A percentile compares a stretch with the other conserved stretches of the same genome.
phyloP scores from a whole-genome alignment of 2,797 vertebrate genomes.

The Sebastes dallii region DNA sequence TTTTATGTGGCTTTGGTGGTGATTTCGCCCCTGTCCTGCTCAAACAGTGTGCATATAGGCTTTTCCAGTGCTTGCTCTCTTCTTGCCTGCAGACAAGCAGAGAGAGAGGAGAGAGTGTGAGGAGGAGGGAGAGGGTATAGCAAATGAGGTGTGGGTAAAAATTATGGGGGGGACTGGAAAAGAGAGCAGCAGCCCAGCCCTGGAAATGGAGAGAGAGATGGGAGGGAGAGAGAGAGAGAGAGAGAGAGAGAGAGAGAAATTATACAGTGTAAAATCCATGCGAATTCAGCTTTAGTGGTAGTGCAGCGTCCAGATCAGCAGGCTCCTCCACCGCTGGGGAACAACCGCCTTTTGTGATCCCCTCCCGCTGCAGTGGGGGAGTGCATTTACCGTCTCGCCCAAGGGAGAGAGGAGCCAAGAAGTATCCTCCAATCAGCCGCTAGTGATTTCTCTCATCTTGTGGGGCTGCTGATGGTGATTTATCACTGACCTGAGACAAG shows the following conservation, averaged over 20 bases:
- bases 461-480: constrained; percentile 69
- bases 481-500: constrained; percentile 70
- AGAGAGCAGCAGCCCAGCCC: constrained; percentile 71
- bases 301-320: constrained; percentile 57
- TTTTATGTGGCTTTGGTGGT: constrained; percentile 53
- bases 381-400: constrained; percentile 66
- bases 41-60: constrained; percentile 28
- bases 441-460: constrained; percentile 63
- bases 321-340: constrained; percentile 56
- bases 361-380: constrained; percentile 74
- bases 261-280: constrained; percentile 58
- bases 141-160: constrained; percentile 76
- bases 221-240: constrained; percentile 28
- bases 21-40: constrained; percentile 55
- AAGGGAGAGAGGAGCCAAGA: constrained; percentile 65
- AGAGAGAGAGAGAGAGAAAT: constrained; percentile 33
- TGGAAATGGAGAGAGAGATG: constrained; percentile 31
- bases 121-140: constrained; percentile 56
- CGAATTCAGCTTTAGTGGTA: constrained; percentile 55
- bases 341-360: constrained; percentile 66
- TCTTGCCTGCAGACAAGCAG: constrained; percentile 66
- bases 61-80: constrained; percentile 51
- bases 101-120: constrained; percentile 34
- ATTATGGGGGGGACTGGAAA: constrained; percentile 59
- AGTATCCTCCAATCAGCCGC: constrained; percentile 76